A percentile compares a stretch with the other conserved stretches of the same genome.
These are phyloP conservation scores for Eubasilissa splendida DNA, from an alignment of 2,888 invertebrate genomes.

Conservation along the genomic window DNA sequence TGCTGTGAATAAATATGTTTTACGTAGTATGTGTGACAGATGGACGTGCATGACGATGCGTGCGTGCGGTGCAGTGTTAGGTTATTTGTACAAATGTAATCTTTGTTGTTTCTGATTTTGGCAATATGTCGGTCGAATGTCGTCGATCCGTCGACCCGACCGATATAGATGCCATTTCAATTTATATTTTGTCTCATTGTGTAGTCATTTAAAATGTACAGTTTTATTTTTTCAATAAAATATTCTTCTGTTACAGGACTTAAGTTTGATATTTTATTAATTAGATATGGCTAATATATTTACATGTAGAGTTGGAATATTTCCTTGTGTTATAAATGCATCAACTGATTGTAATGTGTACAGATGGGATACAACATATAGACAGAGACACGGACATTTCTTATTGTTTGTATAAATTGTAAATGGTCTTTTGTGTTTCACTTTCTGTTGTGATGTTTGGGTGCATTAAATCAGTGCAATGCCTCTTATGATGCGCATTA, in stretches of 20 bases:
- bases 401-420: constrained; percentile 39
- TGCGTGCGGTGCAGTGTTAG: constrained; percentile 29
- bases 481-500: constrained; percentile 36
- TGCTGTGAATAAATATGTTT: constrained; percentile 22
- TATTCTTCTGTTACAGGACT: constrained; percentile 40
- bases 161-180: constrained; percentile 15
- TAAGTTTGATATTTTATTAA: constrained; percentile 42
- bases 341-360: constrained; percentile 26
- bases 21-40: background rate
- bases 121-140: background rate
- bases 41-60: background rate
- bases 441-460: background rate
- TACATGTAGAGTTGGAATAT: constrained; percentile 38
- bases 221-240: constrained; percentile 44
- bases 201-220: constrained; percentile 45
- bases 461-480: constrained; percentile 39
- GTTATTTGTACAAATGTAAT: constrained; percentile 49
- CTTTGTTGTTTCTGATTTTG: constrained; percentile 33
- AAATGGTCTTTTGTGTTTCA: constrained; percentile 38
- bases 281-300: constrained; percentile 44
- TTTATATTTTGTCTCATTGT: constrained; percentile 33
- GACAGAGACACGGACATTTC: constrained; percentile 26
- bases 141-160: background rate
- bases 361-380: constrained; percentile 12
- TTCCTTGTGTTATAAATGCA: constrained; percentile 41